These are phyloP conservation scores for Indicator maculatus DNA, from an alignment of 2,113 vertebrate genomes.

Conservation along the genomic window DNA sequence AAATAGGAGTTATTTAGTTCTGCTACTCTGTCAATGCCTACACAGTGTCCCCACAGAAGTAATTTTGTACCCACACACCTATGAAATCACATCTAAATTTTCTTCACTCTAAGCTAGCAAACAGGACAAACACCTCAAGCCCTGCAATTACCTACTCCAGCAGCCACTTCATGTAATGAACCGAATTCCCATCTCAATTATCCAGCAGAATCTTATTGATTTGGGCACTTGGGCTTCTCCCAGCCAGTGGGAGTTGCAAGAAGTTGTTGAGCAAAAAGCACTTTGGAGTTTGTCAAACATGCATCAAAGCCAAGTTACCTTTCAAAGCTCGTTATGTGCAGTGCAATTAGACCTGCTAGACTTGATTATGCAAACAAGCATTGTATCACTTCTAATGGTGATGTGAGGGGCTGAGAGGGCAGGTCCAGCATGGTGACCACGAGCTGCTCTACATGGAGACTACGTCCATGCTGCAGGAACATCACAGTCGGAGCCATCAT, in stretches of 20 bases:
- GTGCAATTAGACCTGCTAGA: background rate
- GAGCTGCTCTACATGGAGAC: background rate
- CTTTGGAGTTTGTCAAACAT: background rate
- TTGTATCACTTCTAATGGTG: fast-evolving
- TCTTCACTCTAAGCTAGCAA: background rate
- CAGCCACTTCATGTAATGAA: background rate
- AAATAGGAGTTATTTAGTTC: background rate
- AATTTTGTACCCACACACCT: background rate
- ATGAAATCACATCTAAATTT: slow-evolving; percentile 4
- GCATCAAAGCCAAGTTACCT: background rate
- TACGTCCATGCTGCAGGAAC: background rate
- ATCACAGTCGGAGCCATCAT: background rate
- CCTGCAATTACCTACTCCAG: slow-evolving; percentile 3
- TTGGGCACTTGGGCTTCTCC: background rate
- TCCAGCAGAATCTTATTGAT: background rate
- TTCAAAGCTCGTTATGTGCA: background rate
- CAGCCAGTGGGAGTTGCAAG: background rate
- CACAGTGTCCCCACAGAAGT: background rate
- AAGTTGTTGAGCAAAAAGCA: background rate
- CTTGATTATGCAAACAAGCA: background rate
- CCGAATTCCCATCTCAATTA: slow-evolving; percentile 11
- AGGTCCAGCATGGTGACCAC: fast-evolving
- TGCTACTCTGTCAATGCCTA: background rate
- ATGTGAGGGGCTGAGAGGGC: background rate
- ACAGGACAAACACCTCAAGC: slow-evolving; percentile 15